Base-by-base conservation (phyloP, 2,113 vertebrate species). In the Engraulis encrasicolus region DNA sequence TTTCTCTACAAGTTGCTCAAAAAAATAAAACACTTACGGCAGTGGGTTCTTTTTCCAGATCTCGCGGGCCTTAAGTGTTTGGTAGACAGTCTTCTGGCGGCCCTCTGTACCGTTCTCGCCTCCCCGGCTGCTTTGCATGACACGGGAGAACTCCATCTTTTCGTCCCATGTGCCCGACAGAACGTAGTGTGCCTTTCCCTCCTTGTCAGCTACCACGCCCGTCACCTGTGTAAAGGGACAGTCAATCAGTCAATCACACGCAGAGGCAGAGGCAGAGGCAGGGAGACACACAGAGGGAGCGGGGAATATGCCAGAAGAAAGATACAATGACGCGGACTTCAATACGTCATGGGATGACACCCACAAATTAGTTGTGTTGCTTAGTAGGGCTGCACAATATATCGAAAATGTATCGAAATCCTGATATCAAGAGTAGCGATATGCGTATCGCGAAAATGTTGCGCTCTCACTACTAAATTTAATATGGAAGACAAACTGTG, bases 111-210 rank as follows among this genome's bases (percentile, higher is more conserved):
- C 96, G 0, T 97, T 98, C 50, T 99, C 98, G 1, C 94, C 94
- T 2, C 96, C 96, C 0, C 90, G 91, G 82, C 92, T 31, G 81
- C 92, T 94, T 45, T 92, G 87, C 7, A 94, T 94, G 58, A 97
- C 95, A 88, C 95, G 95, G 84, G 96, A 97, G 83, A 96, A 98
- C 86, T 99, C 98, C 96, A 99, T 99, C 92, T 98, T 98, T 92
- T 99, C 98, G 7, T 99, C 98, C 98, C 98, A 99, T 0, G 98
- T 99, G 15, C 98, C 98, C 37, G 97, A 93, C 2, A 99, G 93
- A 74, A 96, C 92, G 1, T 96, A 99, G 84, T 99, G 97, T 20
- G 97, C 96, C 90, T 96, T 99, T 12, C 98, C 98, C 0, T 94
- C 89, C 6, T 95, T 95, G 83, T 99, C 98, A 0, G 93, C 96